Base-by-base conservation (phyloP, 2,888 invertebrate genomes). In the Chymomyza caudatula region DNA sequence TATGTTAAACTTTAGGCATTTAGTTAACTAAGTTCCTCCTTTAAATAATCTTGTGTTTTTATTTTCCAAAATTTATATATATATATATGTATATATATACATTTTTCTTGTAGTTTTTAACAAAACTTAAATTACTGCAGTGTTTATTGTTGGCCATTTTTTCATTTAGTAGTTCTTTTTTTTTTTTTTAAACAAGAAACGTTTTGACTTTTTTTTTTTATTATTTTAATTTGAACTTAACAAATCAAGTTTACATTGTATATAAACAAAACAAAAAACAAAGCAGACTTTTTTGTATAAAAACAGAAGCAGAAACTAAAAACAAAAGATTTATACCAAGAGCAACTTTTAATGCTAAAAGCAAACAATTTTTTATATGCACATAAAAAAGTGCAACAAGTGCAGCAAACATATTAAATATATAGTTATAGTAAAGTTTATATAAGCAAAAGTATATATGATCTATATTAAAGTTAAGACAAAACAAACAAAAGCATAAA, bases 1-100 rank as follows among this genome's bases (percentile, higher is more conserved):
- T 76, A 77, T 67, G 53, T 67, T 37, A 63, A 76, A 78, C 59
- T 60, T 65, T 64, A 62, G 67, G 77, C 75, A 77, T 76, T 76
- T 78, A 82, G 83, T 65, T 66, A 59, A 51, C 29, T 61, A 77
- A 67, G 58, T 58, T 66, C 64, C 47, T 63, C 57, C 22, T 51
- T 58, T 42, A 53, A 22, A 11, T 20, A 13, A 2, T 47, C 37
- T 63, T 60, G n/a, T 60, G n/a, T 71, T 47, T 54, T 63, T 58
- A n/a, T 25, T 20, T 13, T 11, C 42, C 17, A 47, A 47, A 25
- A 25, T 25, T 3, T 25, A 5, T 25, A 25, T 5, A 25, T 25
- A 25, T 25, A 25, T 25, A 25, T 25, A 25, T 25, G 5, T 37
- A 37, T 37, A 37, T 37, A 25, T 25, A 25, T 51, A 19, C 11